phyloP scores from a whole-genome alignment of 2,113 vertebrate genomes.

The Seriola rivoliana region DNA sequence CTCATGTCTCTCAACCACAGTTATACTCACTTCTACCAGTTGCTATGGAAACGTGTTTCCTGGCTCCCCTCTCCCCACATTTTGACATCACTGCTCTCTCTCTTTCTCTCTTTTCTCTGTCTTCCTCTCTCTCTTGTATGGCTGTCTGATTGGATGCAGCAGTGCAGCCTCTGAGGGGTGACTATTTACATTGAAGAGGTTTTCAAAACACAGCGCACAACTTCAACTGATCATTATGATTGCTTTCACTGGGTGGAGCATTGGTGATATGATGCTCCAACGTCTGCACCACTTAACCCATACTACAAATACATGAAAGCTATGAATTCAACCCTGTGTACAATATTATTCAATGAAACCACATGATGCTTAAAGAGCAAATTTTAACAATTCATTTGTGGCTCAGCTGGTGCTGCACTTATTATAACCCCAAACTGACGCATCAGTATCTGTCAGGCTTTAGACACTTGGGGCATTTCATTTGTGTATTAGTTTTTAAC shows the following conservation, averaged over 20 bases:
- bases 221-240: conserved; percentile 46
- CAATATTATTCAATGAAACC: conserved; percentile 11
- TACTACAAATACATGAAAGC: conserved; percentile 1
- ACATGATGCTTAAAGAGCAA: conserved; percentile 25
- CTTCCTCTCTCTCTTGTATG: conserved; percentile 5
- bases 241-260: conserved; percentile 17
- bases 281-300: conserved; percentile 16
- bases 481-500: conserved; percentile 49
- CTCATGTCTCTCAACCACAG: conserved; percentile 78
- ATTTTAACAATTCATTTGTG: conserved; percentile 36
- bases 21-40: conserved; percentile 79
- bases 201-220: conserved; percentile 56
- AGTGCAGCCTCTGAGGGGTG: conserved; percentile 55
- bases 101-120: not conserved
- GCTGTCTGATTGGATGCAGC: conserved; percentile 65
- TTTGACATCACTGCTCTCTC: conserved; percentile 62
- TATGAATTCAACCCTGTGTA: conserved; percentile 2
- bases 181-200: conserved; percentile 65
- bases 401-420: conserved; percentile 44
- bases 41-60: conserved; percentile 81
- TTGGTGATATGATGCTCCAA: conserved; percentile 2
- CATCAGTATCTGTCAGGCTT: conserved; percentile 54
- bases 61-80: conserved; percentile 60
- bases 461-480: conserved; percentile 43
- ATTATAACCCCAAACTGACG: conserved; percentile 37